These are phyloP conservation scores for Oncorhynchus clarkii DNA, from an alignment of 2,113 vertebrate species.

Conservation along the genomic window DNA sequence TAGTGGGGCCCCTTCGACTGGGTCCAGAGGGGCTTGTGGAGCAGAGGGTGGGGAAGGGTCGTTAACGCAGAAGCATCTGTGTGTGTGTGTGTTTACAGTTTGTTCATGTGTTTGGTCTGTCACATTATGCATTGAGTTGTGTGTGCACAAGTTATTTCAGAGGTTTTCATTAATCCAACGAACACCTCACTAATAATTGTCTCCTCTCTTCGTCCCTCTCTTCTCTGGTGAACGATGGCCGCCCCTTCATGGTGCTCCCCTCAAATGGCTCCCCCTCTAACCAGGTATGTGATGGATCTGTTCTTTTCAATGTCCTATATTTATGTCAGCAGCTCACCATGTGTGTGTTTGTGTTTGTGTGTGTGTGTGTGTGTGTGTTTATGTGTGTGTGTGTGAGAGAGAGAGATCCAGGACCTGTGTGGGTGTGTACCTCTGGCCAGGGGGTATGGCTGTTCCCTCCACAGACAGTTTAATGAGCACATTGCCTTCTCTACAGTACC, in stretches of 20 bases:
- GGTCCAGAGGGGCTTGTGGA: background rate
- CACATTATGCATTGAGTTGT: no score
- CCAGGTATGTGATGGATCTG: no score
- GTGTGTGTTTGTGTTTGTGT: background rate
- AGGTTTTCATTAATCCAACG: no score
- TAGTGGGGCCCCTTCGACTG: background rate
- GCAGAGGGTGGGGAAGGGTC: background rate
- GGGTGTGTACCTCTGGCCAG: conserved; percentile 16
- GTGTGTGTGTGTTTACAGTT: conserved; percentile 1
- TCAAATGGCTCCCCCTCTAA: no score
- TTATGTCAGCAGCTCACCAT: background rate
- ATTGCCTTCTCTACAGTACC: conserved; percentile 28
- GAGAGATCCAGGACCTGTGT: background rate
- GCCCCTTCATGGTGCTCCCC: no score
- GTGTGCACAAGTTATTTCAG: no score
- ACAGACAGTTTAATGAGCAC: conserved; percentile 48
- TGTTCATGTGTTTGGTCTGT: background rate
- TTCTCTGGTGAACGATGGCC: no score
- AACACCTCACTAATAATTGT: no score
- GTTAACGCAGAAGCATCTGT: background rate
- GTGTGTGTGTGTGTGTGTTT: no score
- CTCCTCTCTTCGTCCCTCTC: no score
- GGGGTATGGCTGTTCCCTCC: conserved; percentile 32
- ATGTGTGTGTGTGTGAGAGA: no score
- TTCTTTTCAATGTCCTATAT: no score